Conservation (phyloP, 1,140 invertebrate genomes). For the Drosophila burlai region DNA sequence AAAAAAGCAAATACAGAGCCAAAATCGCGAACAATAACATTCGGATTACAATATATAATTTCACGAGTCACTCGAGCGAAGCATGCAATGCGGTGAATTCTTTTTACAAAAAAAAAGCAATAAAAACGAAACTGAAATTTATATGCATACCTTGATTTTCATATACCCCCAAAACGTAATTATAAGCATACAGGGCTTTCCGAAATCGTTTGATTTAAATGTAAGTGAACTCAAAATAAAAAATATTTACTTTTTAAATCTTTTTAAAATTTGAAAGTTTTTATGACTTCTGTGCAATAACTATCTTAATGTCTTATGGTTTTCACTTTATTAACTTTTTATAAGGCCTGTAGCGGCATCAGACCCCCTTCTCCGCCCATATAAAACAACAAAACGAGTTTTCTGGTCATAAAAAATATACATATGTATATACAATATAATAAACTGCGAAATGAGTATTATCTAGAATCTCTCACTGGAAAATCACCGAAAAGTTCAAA, state of each 20-base stretch:
- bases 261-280: not conserved
- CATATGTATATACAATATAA: slow-evolving; percentile 24
- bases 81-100: slow-evolving; percentile 61
- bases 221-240: too few species aligned
- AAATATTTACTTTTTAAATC: not conserved
- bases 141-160: slow-evolving; percentile 3
- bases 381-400: slow-evolving; percentile 55
- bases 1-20: slow-evolving; percentile 16
- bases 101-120: slow-evolving; percentile 20
- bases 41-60: slow-evolving; percentile 52
- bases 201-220: not conserved
- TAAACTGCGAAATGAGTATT: slow-evolving; percentile 36
- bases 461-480: slow-evolving; percentile 61
- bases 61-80: slow-evolving; percentile 54
- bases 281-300: slow-evolving; percentile 5
- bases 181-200: not conserved
- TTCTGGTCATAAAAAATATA: slow-evolving; percentile 35
- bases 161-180: slow-evolving; percentile 3
- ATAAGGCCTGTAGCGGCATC: slow-evolving; percentile 7
- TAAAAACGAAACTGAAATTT: slow-evolving; percentile 32
- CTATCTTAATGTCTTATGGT: slow-evolving; percentile 8
- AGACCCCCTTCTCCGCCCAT: not conserved
- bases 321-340: slow-evolving; percentile 45
- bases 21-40: slow-evolving; percentile 43
- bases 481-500: slow-evolving; percentile 53